Evolutionary conservation across 2,888 invertebrate genomes (phyloP).

Genomic region (Drosophila silvestris): DNA sequence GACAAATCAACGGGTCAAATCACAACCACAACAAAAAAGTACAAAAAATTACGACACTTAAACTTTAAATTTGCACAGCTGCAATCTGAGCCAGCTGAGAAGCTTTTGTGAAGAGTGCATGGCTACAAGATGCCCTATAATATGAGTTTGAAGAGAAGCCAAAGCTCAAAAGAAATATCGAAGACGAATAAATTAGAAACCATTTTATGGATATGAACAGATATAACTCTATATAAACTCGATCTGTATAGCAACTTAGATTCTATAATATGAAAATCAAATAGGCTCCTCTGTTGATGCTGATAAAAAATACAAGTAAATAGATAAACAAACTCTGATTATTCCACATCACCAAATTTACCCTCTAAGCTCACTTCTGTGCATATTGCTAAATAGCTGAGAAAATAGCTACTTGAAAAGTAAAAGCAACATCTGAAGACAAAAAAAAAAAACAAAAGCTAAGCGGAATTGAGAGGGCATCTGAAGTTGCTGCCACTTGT

Average conservation of each 20-base stretch:
- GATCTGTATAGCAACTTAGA: not conserved
- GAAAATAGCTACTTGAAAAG: conserved; percentile 56
- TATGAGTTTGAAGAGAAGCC: not conserved
- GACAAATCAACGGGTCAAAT: conserved; percentile 36
- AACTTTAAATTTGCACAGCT: conserved; percentile 27
- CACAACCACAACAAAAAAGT: conserved; percentile 1
- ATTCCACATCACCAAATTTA: not conserved
- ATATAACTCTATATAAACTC: not conserved
- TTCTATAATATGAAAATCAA: not conserved
- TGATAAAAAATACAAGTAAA: not conserved
- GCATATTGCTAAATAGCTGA: conserved; percentile 30
- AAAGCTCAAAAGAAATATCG: not conserved
- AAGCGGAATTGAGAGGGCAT: conserved; percentile 25
- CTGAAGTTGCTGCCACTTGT: conserved; percentile 66
- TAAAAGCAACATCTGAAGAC: conserved; percentile 39
- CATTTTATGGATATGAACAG: not conserved
- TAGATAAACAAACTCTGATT: not conserved
- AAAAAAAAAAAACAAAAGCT: not conserved
- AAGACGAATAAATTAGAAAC: not conserved
- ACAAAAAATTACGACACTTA: conserved; percentile 9
- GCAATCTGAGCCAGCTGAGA: not conserved
- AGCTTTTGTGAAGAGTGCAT: not conserved
- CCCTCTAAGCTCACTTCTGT: not conserved
- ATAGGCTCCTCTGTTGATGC: not conserved
- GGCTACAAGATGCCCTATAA: conserved; percentile 3